phyloP scores from a whole-genome alignment of 2,888 invertebrate genomes.

The Microchrysa polita region DNA sequence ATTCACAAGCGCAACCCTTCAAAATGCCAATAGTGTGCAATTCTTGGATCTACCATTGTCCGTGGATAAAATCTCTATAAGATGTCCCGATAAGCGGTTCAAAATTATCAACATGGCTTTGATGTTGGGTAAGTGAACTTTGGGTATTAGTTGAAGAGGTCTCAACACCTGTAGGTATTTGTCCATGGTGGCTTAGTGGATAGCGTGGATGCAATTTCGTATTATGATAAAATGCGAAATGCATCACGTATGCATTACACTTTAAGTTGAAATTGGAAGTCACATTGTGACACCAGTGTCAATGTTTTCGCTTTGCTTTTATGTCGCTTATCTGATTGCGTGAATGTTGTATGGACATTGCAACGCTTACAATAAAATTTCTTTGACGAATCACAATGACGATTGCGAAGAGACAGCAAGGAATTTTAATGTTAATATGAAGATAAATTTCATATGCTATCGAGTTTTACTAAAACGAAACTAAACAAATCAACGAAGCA shows the following conservation, averaged over 20 bases:
- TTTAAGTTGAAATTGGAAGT: too few relatives aligned
- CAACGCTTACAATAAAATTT: constrained; percentile 25
- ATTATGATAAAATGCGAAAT: constrained; percentile 24
- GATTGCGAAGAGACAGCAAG: too few relatives aligned
- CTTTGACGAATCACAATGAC: too few relatives aligned
- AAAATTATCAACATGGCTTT: constrained; percentile 12
- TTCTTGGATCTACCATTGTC: constrained; percentile 5
- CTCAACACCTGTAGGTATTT: neutral
- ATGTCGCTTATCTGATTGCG: constrained; percentile 41
- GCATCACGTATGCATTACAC: constrained; percentile 14
- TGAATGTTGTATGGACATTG: constrained; percentile 5
- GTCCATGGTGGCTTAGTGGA: too few relatives aligned
- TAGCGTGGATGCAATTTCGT: neutral
- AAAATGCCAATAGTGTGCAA: neutral
- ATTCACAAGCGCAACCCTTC: too few relatives aligned
- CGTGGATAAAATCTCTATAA: neutral
- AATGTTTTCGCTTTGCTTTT: constrained; percentile 28
- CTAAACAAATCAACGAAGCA: too few relatives aligned
- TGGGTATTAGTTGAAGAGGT: neutral
- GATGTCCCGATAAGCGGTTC: neutral
- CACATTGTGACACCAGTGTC: constrained; percentile 19
- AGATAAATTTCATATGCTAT: too few relatives aligned
- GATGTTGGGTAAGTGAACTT: constrained; percentile 18
- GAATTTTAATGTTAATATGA: too few relatives aligned
- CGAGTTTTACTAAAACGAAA: too few relatives aligned